Evolutionary conservation across 37 sponge, comb jelly and placozoan genomes (phyloP).

Genomic region (Crambe crambe): DNA sequence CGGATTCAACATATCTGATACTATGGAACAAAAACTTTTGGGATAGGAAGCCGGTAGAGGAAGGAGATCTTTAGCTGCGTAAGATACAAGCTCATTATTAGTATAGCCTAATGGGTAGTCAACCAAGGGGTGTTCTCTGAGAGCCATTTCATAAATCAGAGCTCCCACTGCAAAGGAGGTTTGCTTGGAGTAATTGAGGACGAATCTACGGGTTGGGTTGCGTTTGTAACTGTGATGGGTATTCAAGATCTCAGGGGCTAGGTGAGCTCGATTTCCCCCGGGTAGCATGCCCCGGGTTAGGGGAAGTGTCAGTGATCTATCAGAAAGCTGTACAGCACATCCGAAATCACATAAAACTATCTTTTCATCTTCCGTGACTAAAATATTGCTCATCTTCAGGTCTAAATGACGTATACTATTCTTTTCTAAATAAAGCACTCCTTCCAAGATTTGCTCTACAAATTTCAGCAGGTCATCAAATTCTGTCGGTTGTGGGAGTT

Average conservation of each 20-base stretch:
- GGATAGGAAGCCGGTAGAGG: constrained; percentile 47
- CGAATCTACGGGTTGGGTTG: not conserved
- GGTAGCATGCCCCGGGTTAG: constrained; percentile 50
- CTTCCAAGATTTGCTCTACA: constrained; percentile 39
- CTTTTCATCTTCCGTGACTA: constrained; percentile 40
- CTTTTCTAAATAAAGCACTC: constrained; percentile 37
- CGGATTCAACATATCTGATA: constrained; percentile 28
- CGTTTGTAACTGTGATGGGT: constrained; percentile 27
- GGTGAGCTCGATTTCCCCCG: constrained; percentile 80
- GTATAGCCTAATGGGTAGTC: constrained; percentile 66
- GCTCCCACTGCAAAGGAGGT: constrained; percentile 73
- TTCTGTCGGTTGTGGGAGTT: constrained; percentile 14
- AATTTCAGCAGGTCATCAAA: constrained; percentile 19
- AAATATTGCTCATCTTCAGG: constrained; percentile 70
- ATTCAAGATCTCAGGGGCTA: constrained; percentile 72
- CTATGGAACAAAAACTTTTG: constrained; percentile 44
- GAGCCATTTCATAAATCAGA: constrained; percentile 42
- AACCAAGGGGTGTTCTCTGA: constrained; percentile 54
- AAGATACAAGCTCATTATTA: constrained; percentile 13
- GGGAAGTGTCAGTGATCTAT: constrained; percentile 25
- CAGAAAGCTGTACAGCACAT: constrained; percentile 74
- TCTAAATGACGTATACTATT: constrained; percentile 67
- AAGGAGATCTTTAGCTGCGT: constrained; percentile 10
- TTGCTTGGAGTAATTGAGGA: constrained; percentile 49
- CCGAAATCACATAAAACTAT: constrained; percentile 82